phyloP scores from a whole-genome alignment of 2,113 vertebrate genomes.

The Misgurnus mizolepis region DNA sequence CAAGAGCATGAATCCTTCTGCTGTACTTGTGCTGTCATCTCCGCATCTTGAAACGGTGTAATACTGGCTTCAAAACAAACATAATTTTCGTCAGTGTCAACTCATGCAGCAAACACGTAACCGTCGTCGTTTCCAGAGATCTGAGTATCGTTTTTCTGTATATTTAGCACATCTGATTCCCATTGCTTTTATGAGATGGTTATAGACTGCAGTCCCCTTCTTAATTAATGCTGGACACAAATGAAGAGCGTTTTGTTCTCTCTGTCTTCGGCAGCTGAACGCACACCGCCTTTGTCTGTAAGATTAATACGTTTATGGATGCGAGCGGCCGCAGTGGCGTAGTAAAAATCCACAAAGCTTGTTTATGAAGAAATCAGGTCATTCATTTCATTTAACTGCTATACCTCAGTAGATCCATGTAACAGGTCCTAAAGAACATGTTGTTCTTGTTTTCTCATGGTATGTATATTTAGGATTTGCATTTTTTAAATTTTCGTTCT shows the following conservation, averaged over 20 bases:
- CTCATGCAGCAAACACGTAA: background rate
- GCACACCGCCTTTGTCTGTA: slow-evolving; percentile 58
- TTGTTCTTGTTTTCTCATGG: slow-evolving; percentile 67
- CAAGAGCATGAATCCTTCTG: too few species aligned
- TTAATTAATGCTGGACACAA: slow-evolving; percentile 70
- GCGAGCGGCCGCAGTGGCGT: slow-evolving; percentile 47
- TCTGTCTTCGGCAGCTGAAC: slow-evolving; percentile 56
- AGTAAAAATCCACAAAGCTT: slow-evolving; percentile 57
- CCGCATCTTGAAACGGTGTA: too few species aligned
- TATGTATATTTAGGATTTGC: slow-evolving; percentile 61
- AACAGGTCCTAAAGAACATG: slow-evolving; percentile 45
- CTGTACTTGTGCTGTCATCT: too few species aligned
- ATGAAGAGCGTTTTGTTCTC: slow-evolving; percentile 54
- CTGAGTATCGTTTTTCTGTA: slow-evolving; percentile 40
- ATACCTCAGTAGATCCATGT: slow-evolving; percentile 42
- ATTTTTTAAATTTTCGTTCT: slow-evolving; percentile 59
- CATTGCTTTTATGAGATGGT: slow-evolving; percentile 68
- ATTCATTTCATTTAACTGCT: slow-evolving; percentile 43
- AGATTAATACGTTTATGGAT: slow-evolving; percentile 60
- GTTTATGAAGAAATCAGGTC: slow-evolving; percentile 59
- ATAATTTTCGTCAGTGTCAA: slow-evolving; percentile 14
- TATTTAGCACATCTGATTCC: slow-evolving; percentile 61
- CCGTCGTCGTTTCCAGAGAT: slow-evolving; percentile 28
- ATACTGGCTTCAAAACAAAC: background rate
- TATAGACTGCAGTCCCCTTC: slow-evolving; percentile 62